Evolutionary conservation across 1,140 invertebrate genomes (phyloP).

Genomic region (Leptopilina clavipes): DNA sequence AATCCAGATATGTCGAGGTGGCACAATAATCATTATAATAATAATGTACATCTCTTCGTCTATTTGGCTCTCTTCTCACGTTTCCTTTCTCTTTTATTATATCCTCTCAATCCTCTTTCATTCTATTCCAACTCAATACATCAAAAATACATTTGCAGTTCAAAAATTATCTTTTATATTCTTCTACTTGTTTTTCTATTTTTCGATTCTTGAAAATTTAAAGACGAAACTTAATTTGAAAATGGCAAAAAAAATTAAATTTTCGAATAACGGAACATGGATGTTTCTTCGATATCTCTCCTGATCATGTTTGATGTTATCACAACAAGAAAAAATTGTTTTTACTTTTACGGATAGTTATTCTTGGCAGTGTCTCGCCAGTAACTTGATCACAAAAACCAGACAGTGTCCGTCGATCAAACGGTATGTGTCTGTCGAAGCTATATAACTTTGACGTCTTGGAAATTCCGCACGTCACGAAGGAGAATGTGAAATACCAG

Average conservation of each 20-base stretch:
- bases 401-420: not conserved
- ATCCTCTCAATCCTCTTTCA: constrained; percentile 7
- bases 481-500: not conserved
- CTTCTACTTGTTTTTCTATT: too few relatives aligned
- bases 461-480: constrained; percentile 14
- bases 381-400: constrained; percentile 23
- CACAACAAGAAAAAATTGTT: not conserved
- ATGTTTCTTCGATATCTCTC: too few relatives aligned
- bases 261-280: too few relatives aligned
- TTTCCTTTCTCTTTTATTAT: constrained; percentile 27
- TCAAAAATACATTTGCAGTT: too few relatives aligned
- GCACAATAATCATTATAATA: constrained; percentile 23
- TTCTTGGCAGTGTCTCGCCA: constrained; percentile 22
- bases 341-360: constrained; percentile 11
- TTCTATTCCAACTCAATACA: constrained; percentile 14
- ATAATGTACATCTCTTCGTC: constrained; percentile 65
- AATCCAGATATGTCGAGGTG: constrained; percentile 40
- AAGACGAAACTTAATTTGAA: too few relatives aligned
- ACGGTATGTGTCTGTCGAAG: constrained; percentile 5
- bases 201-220: too few relatives aligned
- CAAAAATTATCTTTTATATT: too few relatives aligned
- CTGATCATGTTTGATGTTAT: too few relatives aligned
- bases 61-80: constrained; percentile 39
- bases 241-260: too few relatives aligned
- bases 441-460: not conserved